A percentile compares a stretch with the other conserved stretches of the same genome.
Conservation (phyloP, 2,888 invertebrate species). For the Steromphala cineraria region DNA sequence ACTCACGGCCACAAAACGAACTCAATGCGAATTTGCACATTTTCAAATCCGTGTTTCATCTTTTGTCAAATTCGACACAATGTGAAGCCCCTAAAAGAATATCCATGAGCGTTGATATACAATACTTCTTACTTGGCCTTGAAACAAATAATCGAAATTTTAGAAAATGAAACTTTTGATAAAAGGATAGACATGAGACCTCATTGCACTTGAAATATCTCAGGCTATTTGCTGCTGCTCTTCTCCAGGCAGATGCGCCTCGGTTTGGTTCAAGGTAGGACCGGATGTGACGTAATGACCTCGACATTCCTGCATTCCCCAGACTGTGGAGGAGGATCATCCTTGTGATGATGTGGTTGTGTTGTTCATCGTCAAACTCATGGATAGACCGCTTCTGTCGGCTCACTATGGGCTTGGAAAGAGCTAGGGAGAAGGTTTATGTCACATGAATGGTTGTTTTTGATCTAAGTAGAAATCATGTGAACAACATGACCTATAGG, state of each 20-base stretch:
- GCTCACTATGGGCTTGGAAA: neutral
- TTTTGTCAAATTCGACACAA: no score
- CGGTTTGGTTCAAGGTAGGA: constrained; percentile 16
- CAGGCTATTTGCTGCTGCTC: constrained; percentile 5
- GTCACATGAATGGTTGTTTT: no score
- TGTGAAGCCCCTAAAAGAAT: no score
- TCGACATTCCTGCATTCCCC: constrained; percentile 19
- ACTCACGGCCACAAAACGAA: no score
- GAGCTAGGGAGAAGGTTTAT: neutral
- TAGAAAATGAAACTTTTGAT: no score
- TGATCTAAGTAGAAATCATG: no score
- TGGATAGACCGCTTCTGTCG: neutral
- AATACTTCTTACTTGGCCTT: no score
- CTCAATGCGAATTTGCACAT: no score
- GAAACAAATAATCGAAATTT: no score
- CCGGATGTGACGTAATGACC: constrained; percentile 3
- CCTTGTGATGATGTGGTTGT: constrained; percentile 18
- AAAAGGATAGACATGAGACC: neutral
- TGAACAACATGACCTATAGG: no score
- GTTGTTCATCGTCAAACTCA: neutral
- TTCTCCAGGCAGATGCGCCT: constrained; percentile 12
- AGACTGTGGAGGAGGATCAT: constrained; percentile 22
- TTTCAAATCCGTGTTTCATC: no score
- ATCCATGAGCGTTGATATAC: no score
- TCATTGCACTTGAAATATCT: constrained; percentile 7